Conservation (phyloP, 2,113 vertebrate genomes). For the Otolemur garnettii region DNA sequence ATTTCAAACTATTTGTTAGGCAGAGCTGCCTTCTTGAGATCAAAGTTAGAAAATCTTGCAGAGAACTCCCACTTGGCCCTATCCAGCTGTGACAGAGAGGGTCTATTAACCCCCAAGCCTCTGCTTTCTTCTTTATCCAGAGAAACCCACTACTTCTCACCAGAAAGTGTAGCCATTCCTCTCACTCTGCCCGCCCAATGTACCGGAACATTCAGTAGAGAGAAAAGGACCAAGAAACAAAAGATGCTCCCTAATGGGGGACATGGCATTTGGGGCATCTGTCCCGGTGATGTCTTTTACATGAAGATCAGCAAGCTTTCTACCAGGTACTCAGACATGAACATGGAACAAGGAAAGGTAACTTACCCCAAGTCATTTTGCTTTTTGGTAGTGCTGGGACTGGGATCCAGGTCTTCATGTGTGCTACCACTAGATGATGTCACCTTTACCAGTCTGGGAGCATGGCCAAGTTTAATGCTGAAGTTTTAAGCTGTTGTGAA, state of each 20-base stretch:
- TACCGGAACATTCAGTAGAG: background rate
- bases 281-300: background rate
- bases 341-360: background rate
- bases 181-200: background rate
- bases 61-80: conserved; percentile 64
- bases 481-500: background rate
- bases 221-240: background rate
- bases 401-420: background rate
- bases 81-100: conserved; percentile 58
- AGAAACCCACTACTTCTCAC: background rate
- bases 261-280: background rate
- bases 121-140: background rate
- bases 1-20: conserved; percentile 83
- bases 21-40: conserved; percentile 79
- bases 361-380: conserved; percentile 67
- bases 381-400: background rate
- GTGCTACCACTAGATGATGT: background rate
- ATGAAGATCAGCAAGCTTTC: background rate
- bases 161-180: too few species aligned
- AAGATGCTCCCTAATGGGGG: background rate
- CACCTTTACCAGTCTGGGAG: background rate
- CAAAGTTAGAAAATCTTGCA: conserved; percentile 76
- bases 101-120: conserved; percentile 51
- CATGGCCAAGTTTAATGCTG: background rate
- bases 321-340: background rate